phyloP scores from a whole-genome alignment of 92 coral and sea anemone species.

The Umimayanthus chanpuru region DNA sequence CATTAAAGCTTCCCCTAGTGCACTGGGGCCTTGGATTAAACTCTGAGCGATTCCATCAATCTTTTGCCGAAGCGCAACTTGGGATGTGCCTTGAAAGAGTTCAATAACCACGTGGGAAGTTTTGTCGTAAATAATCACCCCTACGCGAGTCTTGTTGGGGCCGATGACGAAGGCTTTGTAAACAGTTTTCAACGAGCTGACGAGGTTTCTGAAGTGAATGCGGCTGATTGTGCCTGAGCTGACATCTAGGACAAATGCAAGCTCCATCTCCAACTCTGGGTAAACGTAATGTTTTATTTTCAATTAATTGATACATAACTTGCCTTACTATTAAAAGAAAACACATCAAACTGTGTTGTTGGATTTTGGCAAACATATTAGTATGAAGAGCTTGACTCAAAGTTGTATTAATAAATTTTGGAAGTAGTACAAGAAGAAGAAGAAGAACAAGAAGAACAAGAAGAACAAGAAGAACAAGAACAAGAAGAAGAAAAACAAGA shows the following conservation, averaged over 20 bases:
- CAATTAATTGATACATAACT: neutral
- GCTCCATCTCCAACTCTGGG: conserved; percentile 73
- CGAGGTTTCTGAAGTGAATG: conserved; percentile 56
- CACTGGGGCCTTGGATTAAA: conserved; percentile 55
- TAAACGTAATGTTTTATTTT: neutral
- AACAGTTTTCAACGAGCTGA: conserved; percentile 60
- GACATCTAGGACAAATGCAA: conserved; percentile 67
- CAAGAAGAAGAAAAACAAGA: neutral
- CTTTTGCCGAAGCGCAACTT: conserved; percentile 54
- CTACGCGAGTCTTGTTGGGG: conserved; percentile 68
- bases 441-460: conserved; percentile 1
- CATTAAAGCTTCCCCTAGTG: conserved; percentile 67
- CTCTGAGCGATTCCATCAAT: conserved; percentile 55
- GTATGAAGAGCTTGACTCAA: too few relatives aligned
- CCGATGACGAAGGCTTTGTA: conserved; percentile 63
- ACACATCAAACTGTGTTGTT: neutral
- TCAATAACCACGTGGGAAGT: conserved; percentile 48
- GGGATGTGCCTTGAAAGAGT: conserved; percentile 61
- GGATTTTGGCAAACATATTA: neutral
- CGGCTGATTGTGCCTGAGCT: conserved; percentile 51
- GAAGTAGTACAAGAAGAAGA: too few relatives aligned
- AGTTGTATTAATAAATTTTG: too few relatives aligned
- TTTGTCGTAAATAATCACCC: conserved; percentile 63
- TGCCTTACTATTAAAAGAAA: neutral
- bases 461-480: neutral